Base-by-base conservation (phyloP, 2,113 vertebrate species). In the Bubo blakistoni region DNA sequence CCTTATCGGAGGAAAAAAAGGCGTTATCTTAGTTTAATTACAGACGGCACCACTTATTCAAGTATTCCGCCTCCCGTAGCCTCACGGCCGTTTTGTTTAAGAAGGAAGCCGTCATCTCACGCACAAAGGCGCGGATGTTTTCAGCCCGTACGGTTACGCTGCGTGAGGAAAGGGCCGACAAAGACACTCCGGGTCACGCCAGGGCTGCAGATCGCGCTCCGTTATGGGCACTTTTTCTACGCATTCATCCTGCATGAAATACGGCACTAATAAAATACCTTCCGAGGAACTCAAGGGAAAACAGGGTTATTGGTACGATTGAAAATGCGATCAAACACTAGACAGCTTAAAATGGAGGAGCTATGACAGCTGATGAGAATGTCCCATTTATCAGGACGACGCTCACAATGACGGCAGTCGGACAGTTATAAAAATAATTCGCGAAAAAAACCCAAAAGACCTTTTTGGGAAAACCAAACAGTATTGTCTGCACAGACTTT, bases 401-500 rank as follows among this genome's bases (percentile, higher is more conserved):
- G 1, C 5, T 42, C 11, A 20, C 26, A 22, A 10, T 0, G 6
- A 46, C 1, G 16, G 15, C 26, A 70, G 6, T 8, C 12, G 13
- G 18, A 63, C 3, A 69, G 30, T 1, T 14, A 13, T 10, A 44
- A 61, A 63, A 59, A 25, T 12, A 36, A 38, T 7, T n/a, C 13
- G 11, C 20, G 20, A 19, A 40, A 61, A 10, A 18, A 3, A 1
- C 0, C 1, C 17, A 22, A 52, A 49, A 13, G 7, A 1, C 1
- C 2, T 10, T 10, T 34, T 32, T 9, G 27, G n/a, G 29, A 10
- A 52, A 69, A 82, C 2, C 8, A 40, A 46, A 10, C 2, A 24
- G 2, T 3, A 14, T 7, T 11, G 10, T 14, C 14, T 46, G 57
- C 36, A n/a, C 14, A 32, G 49, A 3, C 17, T 57, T 66, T 44